phyloP scores from a whole-genome alignment of 2,888 invertebrate genomes.

The Mythimna lalbum region DNA sequence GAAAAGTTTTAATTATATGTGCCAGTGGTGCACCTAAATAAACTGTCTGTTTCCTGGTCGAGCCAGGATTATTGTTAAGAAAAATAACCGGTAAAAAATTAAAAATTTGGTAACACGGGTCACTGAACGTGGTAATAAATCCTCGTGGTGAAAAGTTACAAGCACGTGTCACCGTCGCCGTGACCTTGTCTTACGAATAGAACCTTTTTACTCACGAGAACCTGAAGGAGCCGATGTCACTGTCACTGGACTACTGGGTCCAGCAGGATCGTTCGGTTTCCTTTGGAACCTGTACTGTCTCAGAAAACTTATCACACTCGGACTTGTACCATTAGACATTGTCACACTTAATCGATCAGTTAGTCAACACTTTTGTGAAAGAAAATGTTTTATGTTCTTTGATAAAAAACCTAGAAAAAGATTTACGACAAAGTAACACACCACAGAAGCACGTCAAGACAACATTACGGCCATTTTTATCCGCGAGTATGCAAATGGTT shows the following conservation, averaged over 20 bases:
- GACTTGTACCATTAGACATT: slow-evolving; percentile 89
- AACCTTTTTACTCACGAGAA: slow-evolving; percentile 80
- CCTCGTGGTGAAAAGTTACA: slow-evolving; percentile 65
- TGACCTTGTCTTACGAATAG: slow-evolving; percentile 42
- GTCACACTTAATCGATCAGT: slow-evolving; percentile 65
- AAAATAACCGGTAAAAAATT: slow-evolving; percentile 59
- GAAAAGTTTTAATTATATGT: slow-evolving; percentile 1
- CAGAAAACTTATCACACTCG: slow-evolving; percentile 91
- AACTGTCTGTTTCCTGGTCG: slow-evolving; percentile 13
- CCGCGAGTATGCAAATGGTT: slow-evolving; percentile 81
- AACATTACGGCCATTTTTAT: slow-evolving; percentile 89
- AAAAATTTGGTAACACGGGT: slow-evolving; percentile 71
- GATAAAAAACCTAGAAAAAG: slow-evolving; percentile 72
- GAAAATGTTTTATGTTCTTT: slow-evolving; percentile 63
- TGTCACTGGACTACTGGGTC: slow-evolving; percentile 78
- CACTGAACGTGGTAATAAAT: slow-evolving; percentile 70
- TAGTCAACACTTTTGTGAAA: slow-evolving; percentile 58
- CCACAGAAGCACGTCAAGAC: slow-evolving; percentile 78
- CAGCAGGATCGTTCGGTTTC: slow-evolving; percentile 86
- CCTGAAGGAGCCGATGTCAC: slow-evolving; percentile 80
- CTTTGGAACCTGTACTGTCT: slow-evolving; percentile 93
- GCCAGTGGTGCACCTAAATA: not conserved
- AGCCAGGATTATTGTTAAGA: slow-evolving; percentile 17
- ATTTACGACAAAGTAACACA: slow-evolving; percentile 76
- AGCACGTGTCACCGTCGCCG: slow-evolving; percentile 69